Evolutionary conservation across 2,113 vertebrate genomes (phyloP).

Genomic region (Oceanites oceanicus): DNA sequence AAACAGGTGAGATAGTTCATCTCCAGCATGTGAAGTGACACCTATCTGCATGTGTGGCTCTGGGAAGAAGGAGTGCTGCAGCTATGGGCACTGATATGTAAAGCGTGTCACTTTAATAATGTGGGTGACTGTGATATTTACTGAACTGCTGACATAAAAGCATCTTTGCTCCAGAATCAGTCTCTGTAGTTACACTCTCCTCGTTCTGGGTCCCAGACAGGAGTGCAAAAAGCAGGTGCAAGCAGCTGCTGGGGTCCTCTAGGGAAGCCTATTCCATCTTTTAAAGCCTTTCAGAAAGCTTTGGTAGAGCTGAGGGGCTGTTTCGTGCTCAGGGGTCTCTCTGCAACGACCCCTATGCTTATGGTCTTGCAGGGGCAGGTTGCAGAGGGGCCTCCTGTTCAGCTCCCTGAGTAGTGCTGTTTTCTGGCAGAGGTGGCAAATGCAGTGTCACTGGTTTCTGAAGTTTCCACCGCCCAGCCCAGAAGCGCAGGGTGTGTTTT

Average conservation of each 20-base stretch:
- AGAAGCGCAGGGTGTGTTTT: not conserved
- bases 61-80: not conserved
- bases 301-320: not conserved
- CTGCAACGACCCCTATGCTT: not conserved
- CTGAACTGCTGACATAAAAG: not conserved
- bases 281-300: not conserved
- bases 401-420: not conserved
- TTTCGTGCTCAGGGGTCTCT: not conserved
- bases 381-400: too few species aligned
- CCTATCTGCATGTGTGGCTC: not conserved
- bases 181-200: not conserved
- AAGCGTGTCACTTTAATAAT: not conserved
- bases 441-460: not conserved
- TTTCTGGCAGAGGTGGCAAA: not conserved
- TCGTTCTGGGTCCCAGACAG: not conserved
- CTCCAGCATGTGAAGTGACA: not conserved
- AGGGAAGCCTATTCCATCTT: not conserved
- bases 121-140: not conserved
- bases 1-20: not conserved
- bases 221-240: not conserved
- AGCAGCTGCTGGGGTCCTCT: not conserved
- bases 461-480: not conserved
- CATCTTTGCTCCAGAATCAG: not conserved
- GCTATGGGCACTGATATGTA: not conserved
- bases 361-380: rapidly evolving